Percentiles rank a stretch among this genome's conserved stretches.
phyloP scores from a whole-genome alignment of 2,888 invertebrate species.

The Nemurella pictetii region DNA sequence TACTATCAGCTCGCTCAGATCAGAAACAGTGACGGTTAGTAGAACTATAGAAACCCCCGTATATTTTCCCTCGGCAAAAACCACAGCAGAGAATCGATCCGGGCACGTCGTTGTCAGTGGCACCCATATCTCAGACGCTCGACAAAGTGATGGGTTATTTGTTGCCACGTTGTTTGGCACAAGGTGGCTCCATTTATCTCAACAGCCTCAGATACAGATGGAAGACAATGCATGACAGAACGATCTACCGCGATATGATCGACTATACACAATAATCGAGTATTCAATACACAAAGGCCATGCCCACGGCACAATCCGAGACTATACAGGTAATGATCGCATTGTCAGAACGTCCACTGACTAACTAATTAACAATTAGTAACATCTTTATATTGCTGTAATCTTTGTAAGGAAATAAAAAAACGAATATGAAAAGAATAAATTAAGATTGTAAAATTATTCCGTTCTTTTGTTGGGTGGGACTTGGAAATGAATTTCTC shows the following conservation, averaged over 20 bases:
- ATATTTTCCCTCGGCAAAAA: background rate
- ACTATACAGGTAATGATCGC: conserved; percentile 17
- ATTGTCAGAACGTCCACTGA: conserved; percentile 32
- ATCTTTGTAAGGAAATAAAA: background rate
- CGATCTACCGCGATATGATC: background rate
- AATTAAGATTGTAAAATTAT: conserved; percentile 16
- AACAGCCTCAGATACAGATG: background rate
- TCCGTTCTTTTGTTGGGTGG: background rate
- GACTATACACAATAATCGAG: background rate
- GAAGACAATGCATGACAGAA: background rate
- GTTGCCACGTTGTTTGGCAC: background rate
- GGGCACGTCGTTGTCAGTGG: no score
- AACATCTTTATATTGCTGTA: background rate
- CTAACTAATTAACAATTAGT: conserved; percentile 36
- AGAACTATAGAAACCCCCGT: no score
- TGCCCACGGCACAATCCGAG: background rate
- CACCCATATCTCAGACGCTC: no score
- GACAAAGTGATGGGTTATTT: background rate
- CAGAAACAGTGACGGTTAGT: background rate
- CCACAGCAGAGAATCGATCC: background rate
- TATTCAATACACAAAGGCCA: background rate
- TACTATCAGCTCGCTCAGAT: background rate
- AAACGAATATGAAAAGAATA: background rate
- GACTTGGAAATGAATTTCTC: background rate
- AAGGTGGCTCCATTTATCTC: background rate